phyloP scores from a whole-genome alignment of 1,140 invertebrate species.

The Pseudomyrmex concolor region DNA sequence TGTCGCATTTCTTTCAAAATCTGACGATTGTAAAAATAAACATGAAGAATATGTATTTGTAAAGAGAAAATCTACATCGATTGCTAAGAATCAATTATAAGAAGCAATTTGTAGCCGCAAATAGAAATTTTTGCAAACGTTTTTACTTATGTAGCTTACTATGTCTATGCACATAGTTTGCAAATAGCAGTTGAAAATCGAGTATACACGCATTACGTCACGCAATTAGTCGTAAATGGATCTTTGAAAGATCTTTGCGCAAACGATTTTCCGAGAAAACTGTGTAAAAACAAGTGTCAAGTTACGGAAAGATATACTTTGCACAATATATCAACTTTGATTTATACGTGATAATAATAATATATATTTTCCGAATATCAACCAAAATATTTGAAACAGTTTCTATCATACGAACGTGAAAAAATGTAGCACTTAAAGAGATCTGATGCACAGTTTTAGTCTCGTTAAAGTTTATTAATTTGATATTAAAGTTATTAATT shows the following conservation, averaged over 20 bases:
- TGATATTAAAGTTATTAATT: too few relatives aligned
- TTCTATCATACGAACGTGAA: background rate
- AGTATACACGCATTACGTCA: background rate
- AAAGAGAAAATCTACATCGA: background rate
- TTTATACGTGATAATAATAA: conserved; percentile 14
- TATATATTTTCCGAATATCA: background rate
- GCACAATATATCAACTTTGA: conserved; percentile 16
- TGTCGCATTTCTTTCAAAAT: too few relatives aligned
- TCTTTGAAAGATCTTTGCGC: background rate
- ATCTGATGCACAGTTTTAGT: background rate
- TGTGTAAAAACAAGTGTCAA: background rate
- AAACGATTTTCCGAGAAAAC: conserved; percentile 17
- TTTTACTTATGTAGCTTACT: conserved; percentile 17
- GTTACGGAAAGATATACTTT: conserved; percentile 11
- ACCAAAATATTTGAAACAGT: conserved; percentile 2
- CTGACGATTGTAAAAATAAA: background rate
- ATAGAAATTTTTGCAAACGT: conserved; percentile 30
- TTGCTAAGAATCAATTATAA: conserved; percentile 16
- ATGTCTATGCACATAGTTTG: background rate
- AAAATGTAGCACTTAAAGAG: background rate
- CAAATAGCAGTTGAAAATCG: conserved; percentile 23
- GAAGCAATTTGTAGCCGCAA: background rate
- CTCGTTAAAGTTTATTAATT: background rate
- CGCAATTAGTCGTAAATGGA: conserved; percentile 27
- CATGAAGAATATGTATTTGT: background rate